Conservation (phyloP, 2,888 invertebrate genomes). For the Craniophora ligustri region DNA sequence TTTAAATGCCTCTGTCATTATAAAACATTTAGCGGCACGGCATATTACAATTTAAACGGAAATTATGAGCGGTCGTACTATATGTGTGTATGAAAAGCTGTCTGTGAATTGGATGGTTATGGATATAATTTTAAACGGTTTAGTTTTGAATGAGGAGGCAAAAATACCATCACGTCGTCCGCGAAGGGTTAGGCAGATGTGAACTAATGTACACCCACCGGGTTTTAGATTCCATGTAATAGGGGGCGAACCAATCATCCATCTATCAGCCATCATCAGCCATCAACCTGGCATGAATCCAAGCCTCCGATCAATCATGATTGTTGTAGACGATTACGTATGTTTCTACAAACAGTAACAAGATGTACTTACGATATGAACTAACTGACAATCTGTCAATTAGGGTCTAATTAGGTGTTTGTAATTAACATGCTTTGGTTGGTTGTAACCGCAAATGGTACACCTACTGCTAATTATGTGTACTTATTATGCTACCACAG, state of each 20-base stretch:
- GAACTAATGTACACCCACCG: too few species aligned
- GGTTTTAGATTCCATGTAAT: too few species aligned
- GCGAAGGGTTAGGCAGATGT: neutral
- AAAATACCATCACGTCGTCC: too few species aligned
- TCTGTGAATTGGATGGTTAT: neutral
- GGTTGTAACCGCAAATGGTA: slow-evolving; percentile 6
- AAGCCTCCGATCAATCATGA: too few species aligned
- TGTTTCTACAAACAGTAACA: slow-evolving; percentile 8
- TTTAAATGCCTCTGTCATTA: slow-evolving; percentile 60
- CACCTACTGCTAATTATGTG: too few species aligned
- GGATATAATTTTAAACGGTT: neutral
- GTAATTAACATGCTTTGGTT: slow-evolving; percentile 17
- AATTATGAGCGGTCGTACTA: slow-evolving; percentile 26
- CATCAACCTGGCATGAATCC: too few species aligned
- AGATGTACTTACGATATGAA: slow-evolving; percentile 3
- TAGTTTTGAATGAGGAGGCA: neutral
- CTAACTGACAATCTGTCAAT: slow-evolving; percentile 32
- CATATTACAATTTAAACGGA: slow-evolving; percentile 43
- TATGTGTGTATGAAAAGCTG: slow-evolving; percentile 11
- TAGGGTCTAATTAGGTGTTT: slow-evolving; percentile 18
- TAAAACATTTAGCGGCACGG: slow-evolving; percentile 65
- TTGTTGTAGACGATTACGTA: too few species aligned
- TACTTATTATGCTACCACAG: too few species aligned
- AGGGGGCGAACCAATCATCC: too few species aligned
- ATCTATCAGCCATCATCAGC: too few species aligned